Conservation (phyloP, 2,797 vertebrate species). For the Scolopax rusticola region DNA sequence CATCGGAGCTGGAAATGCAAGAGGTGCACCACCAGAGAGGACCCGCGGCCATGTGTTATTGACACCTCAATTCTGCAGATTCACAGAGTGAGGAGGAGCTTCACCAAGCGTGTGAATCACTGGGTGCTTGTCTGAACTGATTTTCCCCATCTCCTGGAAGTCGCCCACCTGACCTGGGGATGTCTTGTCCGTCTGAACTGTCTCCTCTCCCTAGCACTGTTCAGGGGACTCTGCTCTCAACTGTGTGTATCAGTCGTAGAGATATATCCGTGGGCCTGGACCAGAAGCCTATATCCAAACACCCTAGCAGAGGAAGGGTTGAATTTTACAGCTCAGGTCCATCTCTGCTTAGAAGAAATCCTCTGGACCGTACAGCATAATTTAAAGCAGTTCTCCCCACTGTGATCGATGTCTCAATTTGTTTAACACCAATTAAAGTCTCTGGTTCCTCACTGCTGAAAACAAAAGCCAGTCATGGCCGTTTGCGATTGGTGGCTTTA, state of each 20-base stretch:
- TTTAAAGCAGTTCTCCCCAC: constrained; percentile 74
- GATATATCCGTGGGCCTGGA: constrained; percentile 61
- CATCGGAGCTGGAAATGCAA: constrained; percentile 57
- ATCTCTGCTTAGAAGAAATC: constrained; percentile 72
- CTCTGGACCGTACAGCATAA: constrained; percentile 54
- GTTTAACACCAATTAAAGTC: constrained; percentile 66
- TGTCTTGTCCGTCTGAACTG: constrained; percentile 59
- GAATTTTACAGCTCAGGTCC: constrained; percentile 75
- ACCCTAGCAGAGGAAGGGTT: constrained; percentile 68
- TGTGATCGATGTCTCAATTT: constrained; percentile 72
- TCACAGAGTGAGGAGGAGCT: constrained; percentile 50
- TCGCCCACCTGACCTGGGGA: constrained; percentile 45
- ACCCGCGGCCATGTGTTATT: constrained; percentile 6
- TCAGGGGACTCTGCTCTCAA: constrained; percentile 71
- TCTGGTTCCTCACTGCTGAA: constrained; percentile 69
- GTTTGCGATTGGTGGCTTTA: constrained; percentile 79
- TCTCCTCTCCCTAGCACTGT: constrained; percentile 68
- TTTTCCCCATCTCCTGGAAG: constrained; percentile 49
- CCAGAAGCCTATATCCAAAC: constrained; percentile 67
- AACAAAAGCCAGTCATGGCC: constrained; percentile 55
- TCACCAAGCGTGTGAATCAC: constrained; percentile 19
- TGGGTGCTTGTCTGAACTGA: constrained; percentile 72
- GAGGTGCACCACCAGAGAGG: constrained; percentile 54
- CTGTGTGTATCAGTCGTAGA: constrained; percentile 53
- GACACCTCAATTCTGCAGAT: constrained; percentile 54